Evolutionary conservation across 2,797 vertebrate species (phyloP).

Genomic region (Chaetophractus vellerosus): DNA sequence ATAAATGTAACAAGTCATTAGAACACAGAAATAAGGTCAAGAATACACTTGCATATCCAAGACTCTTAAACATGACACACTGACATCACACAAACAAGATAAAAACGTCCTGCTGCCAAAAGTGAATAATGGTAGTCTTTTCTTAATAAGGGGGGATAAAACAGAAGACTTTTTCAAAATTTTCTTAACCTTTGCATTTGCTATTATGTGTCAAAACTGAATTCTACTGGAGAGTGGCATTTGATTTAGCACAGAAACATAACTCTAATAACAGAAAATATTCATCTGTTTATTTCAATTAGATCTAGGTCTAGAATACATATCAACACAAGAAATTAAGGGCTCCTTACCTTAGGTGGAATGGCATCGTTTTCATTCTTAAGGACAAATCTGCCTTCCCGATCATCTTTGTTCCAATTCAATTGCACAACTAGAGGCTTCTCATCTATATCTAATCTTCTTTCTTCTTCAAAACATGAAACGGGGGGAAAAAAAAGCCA

Average conservation of each 20-base stretch:
- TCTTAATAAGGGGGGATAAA: not conserved
- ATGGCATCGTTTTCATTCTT: slow-evolving; percentile 99
- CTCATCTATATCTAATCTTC: slow-evolving; percentile 98
- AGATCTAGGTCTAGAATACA: not conserved
- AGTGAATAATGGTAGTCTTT: not conserved
- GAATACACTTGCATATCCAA: accelerated
- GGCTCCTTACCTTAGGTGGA: slow-evolving; percentile 93
- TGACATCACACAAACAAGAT: not conserved
- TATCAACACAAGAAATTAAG: accelerated
- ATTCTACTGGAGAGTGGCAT: not conserved
- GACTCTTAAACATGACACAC: accelerated
- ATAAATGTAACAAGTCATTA: no score
- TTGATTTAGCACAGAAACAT: not conserved
- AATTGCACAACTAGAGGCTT: slow-evolving; percentile 98
- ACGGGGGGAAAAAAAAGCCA: not conserved
- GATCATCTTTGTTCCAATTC: slow-evolving; percentile 99
- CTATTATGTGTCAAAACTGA: not conserved
- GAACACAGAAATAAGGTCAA: not conserved
- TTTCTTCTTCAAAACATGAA: slow-evolving; percentile 95
- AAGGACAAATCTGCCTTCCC: slow-evolving; percentile 98
- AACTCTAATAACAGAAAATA: not conserved
- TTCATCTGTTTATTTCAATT: not conserved
- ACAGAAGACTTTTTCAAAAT: not conserved
- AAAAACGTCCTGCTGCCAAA: not conserved
- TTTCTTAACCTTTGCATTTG: not conserved